Evolutionary conservation across 1,140 invertebrate species (phyloP), one percentile per base, ranked within the genome.

Genomic region (Zaprionus lachaisei): DNA sequence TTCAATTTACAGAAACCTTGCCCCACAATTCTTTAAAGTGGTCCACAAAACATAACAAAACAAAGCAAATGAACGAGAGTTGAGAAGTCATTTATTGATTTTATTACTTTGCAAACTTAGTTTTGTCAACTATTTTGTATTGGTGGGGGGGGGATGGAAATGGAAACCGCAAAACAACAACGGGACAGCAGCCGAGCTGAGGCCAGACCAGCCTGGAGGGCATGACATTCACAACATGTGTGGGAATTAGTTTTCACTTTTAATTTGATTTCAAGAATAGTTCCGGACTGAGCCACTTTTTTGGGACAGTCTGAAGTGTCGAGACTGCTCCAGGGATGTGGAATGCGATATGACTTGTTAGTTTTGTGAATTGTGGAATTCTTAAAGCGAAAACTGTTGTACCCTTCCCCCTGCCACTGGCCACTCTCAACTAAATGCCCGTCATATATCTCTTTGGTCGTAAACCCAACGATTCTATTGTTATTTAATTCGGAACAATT

Each of bases 221-320:
- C 67, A 70, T 71, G 67, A 72, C 61, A 72, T 49, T 71, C 74
- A 63, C 60, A 81, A 74, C 65, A 69, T 72, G 79, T 78, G 61
- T 67, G 68, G 66, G 73, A 75, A 75, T 75, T 68, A 63, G 61
- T 66, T 69, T 70, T 51, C 61, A 38, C 71, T 81, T 87, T 80
- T 84, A 76, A 87, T 87, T 89, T 81, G 51, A 79, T 81, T 84
- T 83, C 20, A 24, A 49, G 79, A 84, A 89, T 79, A 79, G 81
- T 89, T 89, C 37, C 11, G 34, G 12, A 15, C 41, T 26, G 20
- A 31, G 26, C 7, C 9, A 24, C 28, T 51, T 38, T 24, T 37
- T 28, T 3, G 57, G 26, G 7, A 17, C 37, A 34, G 58, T 31
- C 34, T 54, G 31, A 56, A 66, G 54, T 56, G 64, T 57, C 54